These are phyloP conservation scores for Cinclus cinclus DNA, from an alignment of 2,113 vertebrate species.

Conservation along the genomic window DNA sequence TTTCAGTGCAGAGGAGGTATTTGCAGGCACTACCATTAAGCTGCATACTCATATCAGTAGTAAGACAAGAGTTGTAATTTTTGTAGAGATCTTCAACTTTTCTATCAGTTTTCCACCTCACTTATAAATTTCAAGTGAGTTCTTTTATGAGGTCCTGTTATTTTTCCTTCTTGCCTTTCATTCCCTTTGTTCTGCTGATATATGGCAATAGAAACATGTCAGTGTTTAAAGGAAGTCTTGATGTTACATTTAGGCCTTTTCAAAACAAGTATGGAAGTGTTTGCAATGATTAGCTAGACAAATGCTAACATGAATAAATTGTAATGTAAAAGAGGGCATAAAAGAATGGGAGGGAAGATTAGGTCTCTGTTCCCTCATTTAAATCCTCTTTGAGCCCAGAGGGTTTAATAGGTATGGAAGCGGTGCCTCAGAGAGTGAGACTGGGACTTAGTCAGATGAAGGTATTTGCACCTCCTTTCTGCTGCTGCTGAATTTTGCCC, in stretches of 20 bases:
- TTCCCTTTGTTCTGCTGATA: neutral
- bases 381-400: conserved; percentile 4
- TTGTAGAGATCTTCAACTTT: neutral
- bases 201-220: neutral
- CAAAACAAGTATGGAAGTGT: neutral
- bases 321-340: neutral
- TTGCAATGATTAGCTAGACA: neutral
- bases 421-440: neutral
- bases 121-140: neutral
- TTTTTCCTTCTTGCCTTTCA: neutral
- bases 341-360: neutral
- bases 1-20: neutral
- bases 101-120: neutral
- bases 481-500: conserved; percentile 25
- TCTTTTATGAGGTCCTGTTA: neutral
- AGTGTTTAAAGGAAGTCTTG: no score
- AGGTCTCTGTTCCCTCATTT: neutral
- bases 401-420: neutral
- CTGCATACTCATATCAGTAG: neutral
- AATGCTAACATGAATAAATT: neutral
- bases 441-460: neutral
- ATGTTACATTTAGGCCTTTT: neutral
- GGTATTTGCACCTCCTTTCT: neutral
- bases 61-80: neutral
- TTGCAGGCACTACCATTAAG: neutral